Percentiles rank a stretch among this genome's conserved stretches.
These are phyloP conservation scores for Rhorus exstirpatorius DNA, from an alignment of 2,888 invertebrate genomes.

Conservation along the genomic window DNA sequence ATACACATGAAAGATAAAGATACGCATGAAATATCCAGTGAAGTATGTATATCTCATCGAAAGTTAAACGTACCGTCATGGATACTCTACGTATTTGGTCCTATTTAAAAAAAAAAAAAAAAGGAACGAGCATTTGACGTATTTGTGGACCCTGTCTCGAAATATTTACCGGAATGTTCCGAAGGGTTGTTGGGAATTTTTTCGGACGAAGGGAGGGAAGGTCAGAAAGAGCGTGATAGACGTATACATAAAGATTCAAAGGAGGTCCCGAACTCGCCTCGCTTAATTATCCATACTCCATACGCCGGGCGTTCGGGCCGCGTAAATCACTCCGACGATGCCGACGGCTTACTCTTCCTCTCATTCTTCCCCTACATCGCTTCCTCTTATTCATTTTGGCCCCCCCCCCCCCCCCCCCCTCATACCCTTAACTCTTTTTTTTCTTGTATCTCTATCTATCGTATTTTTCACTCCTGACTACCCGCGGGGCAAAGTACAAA, in stretches of 20 bases:
- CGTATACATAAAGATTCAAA: constrained; percentile 12
- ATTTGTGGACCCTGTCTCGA: not conserved
- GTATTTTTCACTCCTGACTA: not conserved
- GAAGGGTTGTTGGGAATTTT: not conserved
- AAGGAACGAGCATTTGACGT: not conserved
- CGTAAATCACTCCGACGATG: constrained; percentile 83
- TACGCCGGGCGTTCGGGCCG: constrained; percentile 80
- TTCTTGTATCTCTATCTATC: not conserved
- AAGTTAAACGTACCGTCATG: too few relatives aligned
- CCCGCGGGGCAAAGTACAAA: not conserved
- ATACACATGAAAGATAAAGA: too few relatives aligned
- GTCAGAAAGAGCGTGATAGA: constrained; percentile 15
- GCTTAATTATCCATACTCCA: constrained; percentile 83
- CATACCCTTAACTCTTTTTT: not conserved
- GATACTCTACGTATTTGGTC: too few relatives aligned
- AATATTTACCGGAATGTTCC: not conserved
- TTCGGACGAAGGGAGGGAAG: not conserved
- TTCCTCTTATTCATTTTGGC: constrained; percentile 43
- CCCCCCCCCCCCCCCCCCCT: too few relatives aligned
- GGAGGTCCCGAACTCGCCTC: constrained; percentile 70
- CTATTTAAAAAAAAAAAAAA: too few relatives aligned
- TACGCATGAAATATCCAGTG: too few relatives aligned
- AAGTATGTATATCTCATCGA: too few relatives aligned
- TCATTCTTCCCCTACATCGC: constrained; percentile 32
- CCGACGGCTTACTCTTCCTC: constrained; percentile 53